Evolutionary conservation across 2,113 vertebrate genomes (phyloP).

Genomic region (Chroicocephalus ridibundus): DNA sequence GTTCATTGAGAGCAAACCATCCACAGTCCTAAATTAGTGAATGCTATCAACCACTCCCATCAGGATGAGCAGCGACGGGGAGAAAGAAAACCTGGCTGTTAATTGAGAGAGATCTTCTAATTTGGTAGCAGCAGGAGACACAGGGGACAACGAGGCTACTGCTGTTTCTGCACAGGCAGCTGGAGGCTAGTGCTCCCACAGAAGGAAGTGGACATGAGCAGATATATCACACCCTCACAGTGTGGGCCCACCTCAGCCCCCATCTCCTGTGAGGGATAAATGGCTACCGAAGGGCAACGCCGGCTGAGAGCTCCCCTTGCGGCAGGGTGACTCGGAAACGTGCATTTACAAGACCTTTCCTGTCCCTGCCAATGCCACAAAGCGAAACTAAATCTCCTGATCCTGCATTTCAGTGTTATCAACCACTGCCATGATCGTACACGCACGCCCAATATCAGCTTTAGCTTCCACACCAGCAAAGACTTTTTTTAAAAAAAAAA

Average conservation of each 20-base stretch:
- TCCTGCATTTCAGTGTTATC: neutral
- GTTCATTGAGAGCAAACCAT: neutral
- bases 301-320: neutral
- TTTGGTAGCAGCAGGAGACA: neutral
- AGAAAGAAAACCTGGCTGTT: neutral
- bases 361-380: neutral
- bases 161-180: neutral
- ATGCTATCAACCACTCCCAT: neutral
- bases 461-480: neutral
- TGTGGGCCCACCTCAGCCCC: accelerated
- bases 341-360: neutral
- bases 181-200: accelerated
- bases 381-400: slow-evolving; percentile 6
- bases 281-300: accelerated
- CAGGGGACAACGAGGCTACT: accelerated
- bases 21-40: neutral
- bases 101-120: neutral
- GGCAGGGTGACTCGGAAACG: neutral
- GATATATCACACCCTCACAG: neutral
- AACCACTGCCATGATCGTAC: neutral
- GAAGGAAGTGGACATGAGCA: neutral
- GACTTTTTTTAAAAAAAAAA: neutral
- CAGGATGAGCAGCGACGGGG: neutral
- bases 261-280: neutral
- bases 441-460: accelerated